phyloP scores from a whole-genome alignment of 53 echinoderm and acorn worm species.

The Paelopatides confundens region DNA sequence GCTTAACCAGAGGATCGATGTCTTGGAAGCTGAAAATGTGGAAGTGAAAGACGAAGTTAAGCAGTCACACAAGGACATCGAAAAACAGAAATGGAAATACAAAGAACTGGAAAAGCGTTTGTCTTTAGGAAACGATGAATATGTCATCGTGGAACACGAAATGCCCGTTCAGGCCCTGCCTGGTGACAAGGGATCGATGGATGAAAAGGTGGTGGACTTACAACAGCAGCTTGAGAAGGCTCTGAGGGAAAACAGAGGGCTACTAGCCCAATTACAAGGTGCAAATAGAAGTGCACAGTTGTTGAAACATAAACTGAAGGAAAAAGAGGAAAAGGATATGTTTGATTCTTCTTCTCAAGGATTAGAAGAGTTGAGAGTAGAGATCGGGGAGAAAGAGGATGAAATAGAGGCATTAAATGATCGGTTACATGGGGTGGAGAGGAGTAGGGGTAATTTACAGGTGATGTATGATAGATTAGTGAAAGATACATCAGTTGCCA shows the following conservation, averaged over 20 bases:
- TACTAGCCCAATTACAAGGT: constrained; percentile 48
- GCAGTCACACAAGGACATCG: background rate
- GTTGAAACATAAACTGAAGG: constrained; percentile 55
- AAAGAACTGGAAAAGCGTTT: constrained; percentile 25
- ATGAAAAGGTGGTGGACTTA: background rate
- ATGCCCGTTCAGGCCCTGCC: background rate
- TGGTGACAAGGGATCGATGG: background rate
- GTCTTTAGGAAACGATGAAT: background rate
- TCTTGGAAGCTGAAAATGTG: constrained; percentile 69
- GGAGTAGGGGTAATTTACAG: constrained; percentile 66
- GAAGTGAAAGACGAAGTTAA: constrained; percentile 56
- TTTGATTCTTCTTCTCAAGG: constrained; percentile 35
- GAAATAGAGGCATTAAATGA: constrained; percentile 72
- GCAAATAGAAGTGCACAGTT: constrained; percentile 36
- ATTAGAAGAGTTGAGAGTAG: constrained; percentile 68
- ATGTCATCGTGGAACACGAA: constrained; percentile 6
- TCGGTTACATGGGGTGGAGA: constrained; percentile 69
- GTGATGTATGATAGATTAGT: constrained; percentile 71
- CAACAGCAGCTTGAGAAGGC: background rate
- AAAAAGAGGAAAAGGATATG: constrained; percentile 34
- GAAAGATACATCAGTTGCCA: constrained; percentile 65
- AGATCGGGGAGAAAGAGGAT: constrained; percentile 71
- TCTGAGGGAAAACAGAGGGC: constrained; percentile 2
- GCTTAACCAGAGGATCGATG: constrained; percentile 66
- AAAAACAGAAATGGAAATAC: background rate